Base-by-base conservation (phyloP, 2,797 vertebrate species). In the Enteromius anoplus region DNA sequence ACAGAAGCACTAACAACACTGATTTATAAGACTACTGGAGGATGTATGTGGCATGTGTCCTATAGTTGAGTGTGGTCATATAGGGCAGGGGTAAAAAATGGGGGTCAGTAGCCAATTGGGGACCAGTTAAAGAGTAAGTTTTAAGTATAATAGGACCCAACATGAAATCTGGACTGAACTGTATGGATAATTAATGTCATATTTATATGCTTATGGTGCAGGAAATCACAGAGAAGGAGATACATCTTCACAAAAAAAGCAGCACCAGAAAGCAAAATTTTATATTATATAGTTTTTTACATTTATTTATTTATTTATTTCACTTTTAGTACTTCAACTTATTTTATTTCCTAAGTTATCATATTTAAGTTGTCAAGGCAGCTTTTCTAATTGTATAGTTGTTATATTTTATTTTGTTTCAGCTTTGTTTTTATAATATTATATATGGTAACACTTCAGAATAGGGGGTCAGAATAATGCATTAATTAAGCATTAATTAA, bases 1-100 rank as follows among this genome's bases (percentile, higher is more conserved):
- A 81, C 49, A 78, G 66, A 72, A 78, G 83, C 45, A 26, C 55
- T 75, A n/a, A 73, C 51, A n/a, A 73, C 51, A 69, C 64, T 73
- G 72, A 26, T 40, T 17, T 69, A 53, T 64, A 26, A 83, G 42
- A 65, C 47, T 37, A 80, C n/a, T 85, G 76, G 37, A 37, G 3
- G 21, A 66, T 7, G 37, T 37, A 6, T 37, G 37, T 37, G 5
- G 51, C 10, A 78, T 37, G 26, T 0, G 2, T 19, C 19, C 14
- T 70, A 19, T 23, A 6, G 29, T 60, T 77, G 23, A 23, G 26
- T 23, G 15, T 21, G 14, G 17, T 66, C 32, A 66, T 19, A 3
- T 32, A 75, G 6, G 21, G 6, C 5, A 64, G 26, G 3, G n/a
- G 12, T 66, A 47, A 34, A 15, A 68, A n/a, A 7, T 37, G 19